phyloP scores from a whole-genome alignment of 2,797 vertebrate species.

The Alca torda region DNA sequence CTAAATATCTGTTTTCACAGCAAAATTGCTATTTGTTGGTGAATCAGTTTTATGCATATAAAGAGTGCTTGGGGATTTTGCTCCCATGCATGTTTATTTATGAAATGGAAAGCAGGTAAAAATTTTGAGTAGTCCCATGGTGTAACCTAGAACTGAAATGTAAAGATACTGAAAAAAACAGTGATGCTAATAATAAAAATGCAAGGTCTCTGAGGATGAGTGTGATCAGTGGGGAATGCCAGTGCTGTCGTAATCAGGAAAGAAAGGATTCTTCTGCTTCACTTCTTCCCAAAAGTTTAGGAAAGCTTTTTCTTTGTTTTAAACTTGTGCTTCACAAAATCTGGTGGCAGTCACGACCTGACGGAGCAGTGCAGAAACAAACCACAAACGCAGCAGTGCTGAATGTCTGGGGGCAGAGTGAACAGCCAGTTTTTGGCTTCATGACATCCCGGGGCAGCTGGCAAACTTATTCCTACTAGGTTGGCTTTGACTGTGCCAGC shows the following conservation, averaged over 20 bases:
- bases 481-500: neutral
- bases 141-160: constrained; percentile 2
- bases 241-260: neutral
- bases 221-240: neutral
- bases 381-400: accelerated
- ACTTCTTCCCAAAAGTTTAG: neutral
- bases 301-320: neutral
- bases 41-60: constrained; percentile 1
- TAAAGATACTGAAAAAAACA: constrained; percentile 10
- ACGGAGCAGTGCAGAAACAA: neutral
- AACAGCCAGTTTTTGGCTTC: neutral
- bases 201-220: neutral
- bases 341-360: neutral
- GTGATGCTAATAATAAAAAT: constrained; percentile 13
- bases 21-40: constrained; percentile 31
- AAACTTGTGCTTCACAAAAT: neutral
- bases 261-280: neutral
- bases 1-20: neutral
- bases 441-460: neutral
- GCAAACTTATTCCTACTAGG: neutral
- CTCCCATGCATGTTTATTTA: constrained; percentile 39
- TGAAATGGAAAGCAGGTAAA: constrained; percentile 30
- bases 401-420: neutral
- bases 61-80: constrained; percentile 18
- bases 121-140: constrained; percentile 7